A percentile compares a stretch with the other conserved stretches of the same genome.
phyloP scores from a whole-genome alignment of 2,888 invertebrate species.

The Lasioglossum malachurum region DNA sequence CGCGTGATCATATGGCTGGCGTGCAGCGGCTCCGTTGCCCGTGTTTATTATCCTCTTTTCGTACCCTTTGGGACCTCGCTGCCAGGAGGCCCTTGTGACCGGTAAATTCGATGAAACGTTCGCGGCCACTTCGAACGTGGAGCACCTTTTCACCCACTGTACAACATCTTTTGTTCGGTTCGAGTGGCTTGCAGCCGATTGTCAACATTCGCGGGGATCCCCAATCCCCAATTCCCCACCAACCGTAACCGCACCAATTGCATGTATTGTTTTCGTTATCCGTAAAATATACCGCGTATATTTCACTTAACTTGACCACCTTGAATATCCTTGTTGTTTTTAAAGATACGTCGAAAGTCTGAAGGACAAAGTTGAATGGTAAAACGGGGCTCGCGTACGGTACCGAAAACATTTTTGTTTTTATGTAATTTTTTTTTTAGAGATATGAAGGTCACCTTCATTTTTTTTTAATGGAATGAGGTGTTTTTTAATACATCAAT shows the following conservation, averaged over 20 bases:
- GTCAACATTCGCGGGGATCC: constrained; percentile 39
- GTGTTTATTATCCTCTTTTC: constrained; percentile 56
- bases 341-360: too few species aligned
- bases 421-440: too few species aligned
- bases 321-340: too few species aligned
- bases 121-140: constrained; percentile 44
- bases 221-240: constrained; percentile 4
- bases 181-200: constrained; percentile 30
- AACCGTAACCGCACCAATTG: constrained; percentile 23
- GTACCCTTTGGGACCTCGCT: constrained; percentile 25
- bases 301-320: too few species aligned
- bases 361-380: too few species aligned
- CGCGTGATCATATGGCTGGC: constrained; percentile 41
- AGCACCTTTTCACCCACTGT: constrained; percentile 39
- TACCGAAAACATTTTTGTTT: too few species aligned
- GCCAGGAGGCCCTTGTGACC: constrained; percentile 51
- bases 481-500: too few species aligned
- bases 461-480: too few species aligned
- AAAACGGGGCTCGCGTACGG: too few species aligned
- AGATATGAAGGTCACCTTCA: too few species aligned
- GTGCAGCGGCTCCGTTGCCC: neutral
- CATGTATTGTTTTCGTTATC: constrained; percentile 42
- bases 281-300: neutral
- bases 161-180: constrained; percentile 45
- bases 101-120: constrained; percentile 64